phyloP scores from a whole-genome alignment of 2,113 vertebrate genomes.

The Oryzias celebensis region DNA sequence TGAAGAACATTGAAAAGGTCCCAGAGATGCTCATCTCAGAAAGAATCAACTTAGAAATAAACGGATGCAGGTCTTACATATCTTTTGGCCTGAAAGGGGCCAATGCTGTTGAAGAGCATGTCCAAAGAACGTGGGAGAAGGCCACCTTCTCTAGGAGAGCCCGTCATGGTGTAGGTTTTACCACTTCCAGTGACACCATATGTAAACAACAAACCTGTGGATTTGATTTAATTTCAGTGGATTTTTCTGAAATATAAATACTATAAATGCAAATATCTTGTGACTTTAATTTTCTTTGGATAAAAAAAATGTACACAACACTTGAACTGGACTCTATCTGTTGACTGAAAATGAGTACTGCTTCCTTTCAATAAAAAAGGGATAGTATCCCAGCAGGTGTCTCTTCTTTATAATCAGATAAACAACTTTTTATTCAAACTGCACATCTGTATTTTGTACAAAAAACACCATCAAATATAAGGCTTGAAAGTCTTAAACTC shows the following conservation, averaged over 20 bases:
- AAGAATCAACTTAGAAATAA: not conserved
- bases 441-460: not conserved
- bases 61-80: constrained; percentile 76
- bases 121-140: constrained; percentile 90
- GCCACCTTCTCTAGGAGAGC: constrained; percentile 90
- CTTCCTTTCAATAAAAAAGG: no score
- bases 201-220: constrained; percentile 90
- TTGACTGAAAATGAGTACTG: no score
- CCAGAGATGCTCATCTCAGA: not conserved
- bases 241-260: no score
- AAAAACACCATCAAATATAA: not conserved
- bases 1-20: not conserved
- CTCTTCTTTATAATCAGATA: no score
- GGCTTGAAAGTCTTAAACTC: constrained; percentile 25
- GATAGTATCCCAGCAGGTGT: no score
- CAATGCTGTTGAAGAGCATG: constrained; percentile 96
- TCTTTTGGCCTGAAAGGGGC: constrained; percentile 90
- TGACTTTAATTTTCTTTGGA: no score
- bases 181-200: constrained; percentile 97
- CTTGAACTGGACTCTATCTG: no score
- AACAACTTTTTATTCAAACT: no score
- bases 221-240: not conserved
- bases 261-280: no score
- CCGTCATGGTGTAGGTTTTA: constrained; percentile 95
- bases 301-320: no score